phyloP scores from a whole-genome alignment of 2,113 vertebrate genomes.

The Bubo scandiacus region DNA sequence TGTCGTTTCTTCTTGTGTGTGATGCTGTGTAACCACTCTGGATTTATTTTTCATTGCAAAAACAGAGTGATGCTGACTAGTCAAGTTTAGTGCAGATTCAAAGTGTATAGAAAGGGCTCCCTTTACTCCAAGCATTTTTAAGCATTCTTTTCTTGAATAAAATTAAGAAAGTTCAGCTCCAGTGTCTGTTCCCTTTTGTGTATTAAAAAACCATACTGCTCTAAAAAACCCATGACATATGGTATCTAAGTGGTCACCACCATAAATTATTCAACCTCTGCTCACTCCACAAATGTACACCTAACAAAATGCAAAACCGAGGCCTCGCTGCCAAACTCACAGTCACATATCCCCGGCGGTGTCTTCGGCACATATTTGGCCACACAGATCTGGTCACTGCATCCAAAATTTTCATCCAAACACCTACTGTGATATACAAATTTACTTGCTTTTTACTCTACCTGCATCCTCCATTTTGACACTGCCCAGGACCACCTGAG shows the following conservation, averaged over 20 bases:
- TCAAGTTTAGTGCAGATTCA: not conserved
- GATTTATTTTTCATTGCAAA: not conserved
- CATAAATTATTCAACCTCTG: conserved; percentile 65
- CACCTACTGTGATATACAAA: not conserved
- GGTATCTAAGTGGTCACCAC: conserved; percentile 41
- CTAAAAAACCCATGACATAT: conserved; percentile 34
- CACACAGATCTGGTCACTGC: not conserved
- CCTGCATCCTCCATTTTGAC: not conserved
- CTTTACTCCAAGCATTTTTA: not conserved
- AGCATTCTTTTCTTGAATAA: not conserved
- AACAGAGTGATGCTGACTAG: not conserved
- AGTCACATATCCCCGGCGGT: accelerated
- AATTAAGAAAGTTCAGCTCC: not conserved
- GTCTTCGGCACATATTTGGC: not conserved
- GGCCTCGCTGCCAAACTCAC: not conserved
- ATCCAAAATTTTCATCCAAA: not conserved
- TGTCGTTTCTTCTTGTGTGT: not conserved
- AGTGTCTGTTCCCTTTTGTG: conserved; percentile 40
- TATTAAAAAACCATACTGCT: conserved; percentile 14
- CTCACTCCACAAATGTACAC: conserved; percentile 16
- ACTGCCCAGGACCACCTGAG: not conserved
- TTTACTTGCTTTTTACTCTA: not conserved
- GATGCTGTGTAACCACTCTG: not conserved
- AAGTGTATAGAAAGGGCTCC: not conserved
- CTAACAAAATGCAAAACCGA: conserved; percentile 41